These are phyloP conservation scores for Parochlus steinenii DNA, from an alignment of 2,888 invertebrate genomes.

Conservation along the genomic window DNA sequence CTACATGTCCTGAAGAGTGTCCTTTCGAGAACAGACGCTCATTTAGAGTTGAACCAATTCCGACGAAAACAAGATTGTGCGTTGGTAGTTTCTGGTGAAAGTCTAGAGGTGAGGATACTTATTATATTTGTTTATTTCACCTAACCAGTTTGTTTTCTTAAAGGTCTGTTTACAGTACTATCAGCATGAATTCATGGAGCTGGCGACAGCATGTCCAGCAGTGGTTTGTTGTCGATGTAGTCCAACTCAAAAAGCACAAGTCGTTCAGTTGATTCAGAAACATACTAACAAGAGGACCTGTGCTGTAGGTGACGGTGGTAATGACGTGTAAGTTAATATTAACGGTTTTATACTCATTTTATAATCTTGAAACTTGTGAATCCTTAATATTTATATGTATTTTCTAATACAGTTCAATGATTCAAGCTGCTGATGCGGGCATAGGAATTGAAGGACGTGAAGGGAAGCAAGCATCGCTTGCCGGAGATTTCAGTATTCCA, in stretches of 20 bases:
- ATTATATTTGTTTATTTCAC: background rate
- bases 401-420: constrained; percentile 43
- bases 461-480: constrained; percentile 81
- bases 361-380: too few species aligned
- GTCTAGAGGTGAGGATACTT: too few species aligned
- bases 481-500: constrained; percentile 93
- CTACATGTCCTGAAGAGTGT: constrained; percentile 28
- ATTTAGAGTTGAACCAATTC: constrained; percentile 46
- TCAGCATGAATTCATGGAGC: constrained; percentile 49
- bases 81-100: constrained; percentile 51
- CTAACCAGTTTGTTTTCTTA: too few species aligned
- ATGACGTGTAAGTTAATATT: constrained; percentile 70
- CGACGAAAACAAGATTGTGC: constrained; percentile 47
- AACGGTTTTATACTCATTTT: background rate
- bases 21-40: constrained; percentile 40
- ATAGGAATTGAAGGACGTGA: constrained; percentile 82
- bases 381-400: too few species aligned
- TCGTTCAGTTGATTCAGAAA: constrained; percentile 51
- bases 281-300: constrained; percentile 58
- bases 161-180: constrained; percentile 54
- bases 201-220: constrained; percentile 54
- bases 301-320: constrained; percentile 95
- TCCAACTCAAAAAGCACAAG: constrained; percentile 75
- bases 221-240: constrained; percentile 87
- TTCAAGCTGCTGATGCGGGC: constrained; percentile 91